phyloP scores from a whole-genome alignment of 2,797 vertebrate genomes.

The Falco peregrinus region DNA sequence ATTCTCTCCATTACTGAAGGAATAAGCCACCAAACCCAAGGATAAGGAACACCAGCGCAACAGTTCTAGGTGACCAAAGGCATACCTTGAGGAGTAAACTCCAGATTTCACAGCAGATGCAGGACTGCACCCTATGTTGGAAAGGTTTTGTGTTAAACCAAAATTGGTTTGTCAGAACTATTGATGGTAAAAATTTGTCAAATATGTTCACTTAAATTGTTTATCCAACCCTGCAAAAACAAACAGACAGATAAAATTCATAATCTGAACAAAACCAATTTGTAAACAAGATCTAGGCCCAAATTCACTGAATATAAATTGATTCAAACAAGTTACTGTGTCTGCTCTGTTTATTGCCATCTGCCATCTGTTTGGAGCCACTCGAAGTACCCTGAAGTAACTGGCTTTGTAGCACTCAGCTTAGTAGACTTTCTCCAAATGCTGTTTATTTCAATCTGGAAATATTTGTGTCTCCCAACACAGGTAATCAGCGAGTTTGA shows the following conservation, averaged over 20 bases:
- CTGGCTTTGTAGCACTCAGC: background rate
- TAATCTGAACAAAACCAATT: background rate
- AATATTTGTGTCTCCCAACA: constrained; percentile 75
- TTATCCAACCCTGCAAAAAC: background rate
- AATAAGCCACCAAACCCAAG: background rate
- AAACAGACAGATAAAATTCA: background rate
- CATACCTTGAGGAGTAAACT: background rate
- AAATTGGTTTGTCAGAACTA: background rate
- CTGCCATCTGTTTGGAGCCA: background rate
- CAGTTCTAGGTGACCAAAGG: background rate
- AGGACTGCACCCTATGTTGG: background rate
- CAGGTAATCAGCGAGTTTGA: constrained; percentile 99
- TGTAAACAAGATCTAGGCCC: background rate
- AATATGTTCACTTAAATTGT: background rate
- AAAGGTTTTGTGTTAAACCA: background rate
- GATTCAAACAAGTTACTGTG: background rate
- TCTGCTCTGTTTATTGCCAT: background rate
- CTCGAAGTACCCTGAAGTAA: background rate
- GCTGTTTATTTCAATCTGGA: constrained; percentile 66
- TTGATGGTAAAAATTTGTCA: background rate
- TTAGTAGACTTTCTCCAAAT: background rate
- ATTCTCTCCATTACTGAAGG: background rate
- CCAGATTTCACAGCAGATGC: background rate
- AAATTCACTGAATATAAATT: background rate
- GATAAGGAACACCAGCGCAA: background rate